These are phyloP conservation scores for Dermatophagoides farinae DNA, from an alignment of 1,140 invertebrate species.

Conservation along the genomic window DNA sequence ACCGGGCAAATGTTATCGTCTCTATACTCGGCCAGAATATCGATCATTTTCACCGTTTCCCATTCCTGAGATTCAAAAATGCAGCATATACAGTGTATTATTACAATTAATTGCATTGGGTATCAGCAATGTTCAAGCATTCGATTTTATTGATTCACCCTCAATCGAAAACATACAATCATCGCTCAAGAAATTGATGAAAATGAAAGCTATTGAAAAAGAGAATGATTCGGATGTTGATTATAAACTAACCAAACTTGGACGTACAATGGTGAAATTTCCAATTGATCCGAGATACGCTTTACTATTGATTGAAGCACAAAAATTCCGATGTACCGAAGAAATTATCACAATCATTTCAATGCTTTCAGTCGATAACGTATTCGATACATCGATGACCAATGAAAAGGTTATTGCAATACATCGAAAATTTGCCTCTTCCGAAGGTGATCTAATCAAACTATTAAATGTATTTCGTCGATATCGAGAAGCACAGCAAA, in stretches of 20 bases:
- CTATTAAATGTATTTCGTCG: conserved; percentile 68
- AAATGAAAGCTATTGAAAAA: conserved; percentile 5
- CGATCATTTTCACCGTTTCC: conserved; percentile 43
- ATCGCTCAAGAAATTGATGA: neutral
- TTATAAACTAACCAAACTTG: conserved; percentile 46
- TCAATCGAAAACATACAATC: conserved; percentile 32
- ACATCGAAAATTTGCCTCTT: conserved; percentile 57
- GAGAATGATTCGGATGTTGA: neutral
- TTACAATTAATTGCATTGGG: conserved; percentile 65
- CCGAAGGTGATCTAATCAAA: conserved; percentile 78
- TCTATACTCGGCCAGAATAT: conserved; percentile 37
- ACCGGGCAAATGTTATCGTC: conserved; percentile 28
- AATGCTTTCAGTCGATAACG: conserved; percentile 39
- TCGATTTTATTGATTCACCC: conserved; percentile 80
- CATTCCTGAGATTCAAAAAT: conserved; percentile 66
- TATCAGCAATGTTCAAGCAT: conserved; percentile 48
- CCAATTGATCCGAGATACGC: conserved; percentile 77
- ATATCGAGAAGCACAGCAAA: conserved; percentile 46
- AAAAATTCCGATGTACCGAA: conserved; percentile 39
- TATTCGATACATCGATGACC: conserved; percentile 27
- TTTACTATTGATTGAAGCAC: conserved; percentile 55
- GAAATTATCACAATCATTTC: conserved; percentile 53
- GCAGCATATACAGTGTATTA: conserved; percentile 48
- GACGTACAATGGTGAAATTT: conserved; percentile 67
- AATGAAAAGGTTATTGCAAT: conserved; percentile 42